Percentiles rank a stretch among this genome's conserved stretches.
Conservation (phyloP, 2,797 vertebrate genomes). For the Sphenodon punctatus region DNA sequence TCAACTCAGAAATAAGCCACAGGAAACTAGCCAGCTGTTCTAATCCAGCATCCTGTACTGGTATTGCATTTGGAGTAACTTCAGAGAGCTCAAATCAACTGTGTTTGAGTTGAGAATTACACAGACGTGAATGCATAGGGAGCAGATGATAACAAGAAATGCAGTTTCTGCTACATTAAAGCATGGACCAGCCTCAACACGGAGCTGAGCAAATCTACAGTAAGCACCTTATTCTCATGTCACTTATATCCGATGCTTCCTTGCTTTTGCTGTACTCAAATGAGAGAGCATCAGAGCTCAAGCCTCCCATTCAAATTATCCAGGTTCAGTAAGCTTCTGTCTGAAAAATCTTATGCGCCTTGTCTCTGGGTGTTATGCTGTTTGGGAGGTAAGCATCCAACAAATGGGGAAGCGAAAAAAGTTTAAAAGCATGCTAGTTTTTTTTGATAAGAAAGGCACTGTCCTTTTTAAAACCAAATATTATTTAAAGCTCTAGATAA, state of each 20-base stretch:
- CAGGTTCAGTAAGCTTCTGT: background rate
- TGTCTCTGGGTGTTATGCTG: background rate
- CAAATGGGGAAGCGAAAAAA: background rate
- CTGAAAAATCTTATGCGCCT: background rate
- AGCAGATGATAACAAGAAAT: background rate
- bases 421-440: background rate
- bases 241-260: background rate
- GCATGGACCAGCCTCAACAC: background rate
- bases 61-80: slow-evolving; percentile 1
- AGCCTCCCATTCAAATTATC: background rate
- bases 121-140: background rate
- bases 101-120: background rate
- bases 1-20: background rate
- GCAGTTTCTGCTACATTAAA: background rate
- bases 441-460: background rate
- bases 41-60: slow-evolving; percentile 1
- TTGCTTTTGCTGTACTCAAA: background rate
- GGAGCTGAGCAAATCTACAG: background rate
- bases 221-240: background rate
- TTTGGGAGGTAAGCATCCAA: background rate
- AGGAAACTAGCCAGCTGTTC: background rate
- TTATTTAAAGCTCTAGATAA: background rate
- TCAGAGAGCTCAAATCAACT: slow-evolving; percentile 20
- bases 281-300: background rate
- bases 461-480: background rate